phyloP scores from a whole-genome alignment of 2,888 invertebrate species.

The Drosophila aldrichi region DNA sequence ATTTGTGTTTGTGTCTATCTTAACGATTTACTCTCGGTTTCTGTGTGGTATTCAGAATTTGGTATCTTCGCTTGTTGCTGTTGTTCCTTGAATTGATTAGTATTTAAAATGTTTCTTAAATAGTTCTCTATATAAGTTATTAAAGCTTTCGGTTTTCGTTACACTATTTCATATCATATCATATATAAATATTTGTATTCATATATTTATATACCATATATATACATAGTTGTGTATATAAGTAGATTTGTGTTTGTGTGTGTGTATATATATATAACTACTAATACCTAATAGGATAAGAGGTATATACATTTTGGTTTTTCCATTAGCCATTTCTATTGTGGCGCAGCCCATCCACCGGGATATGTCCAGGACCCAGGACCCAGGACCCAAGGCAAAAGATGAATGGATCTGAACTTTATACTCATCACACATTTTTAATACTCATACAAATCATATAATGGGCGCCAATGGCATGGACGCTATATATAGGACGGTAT shows the following conservation, averaged over 20 bases:
- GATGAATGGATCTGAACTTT: conserved; percentile 18
- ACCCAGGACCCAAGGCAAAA: conserved; percentile 12
- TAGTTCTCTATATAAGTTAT: conserved; percentile 80
- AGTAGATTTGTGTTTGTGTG: conserved; percentile 27
- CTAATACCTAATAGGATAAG: conserved; percentile 63
- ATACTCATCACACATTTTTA: conserved; percentile 20
- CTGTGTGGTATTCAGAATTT: conserved; percentile 9
- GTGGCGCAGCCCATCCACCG: conserved; percentile 34
- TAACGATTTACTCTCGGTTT: conserved; percentile 6
- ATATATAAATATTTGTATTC: conserved; percentile 42
- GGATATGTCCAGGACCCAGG: conserved; percentile 22
- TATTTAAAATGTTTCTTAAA: conserved; percentile 76
- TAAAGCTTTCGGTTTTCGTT: conserved; percentile 84
- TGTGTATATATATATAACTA: conserved; percentile 46
- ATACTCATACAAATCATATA: conserved; percentile 28
- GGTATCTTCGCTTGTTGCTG: conserved; percentile 21
- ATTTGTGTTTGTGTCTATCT: conserved; percentile 5
- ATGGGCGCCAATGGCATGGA: conserved; percentile 50
- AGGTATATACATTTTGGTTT: conserved; percentile 80
- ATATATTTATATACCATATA: conserved; percentile 25
- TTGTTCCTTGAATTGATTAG: conserved; percentile 50
- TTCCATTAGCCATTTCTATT: neutral
- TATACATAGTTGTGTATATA: conserved; percentile 30
- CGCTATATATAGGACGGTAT: conserved; percentile 64
- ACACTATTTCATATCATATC: conserved; percentile 78